Evolutionary conservation across 2,797 vertebrate genomes (phyloP), one percentile per base, ranked within the genome.

Genomic region (Scolopax rusticola): DNA sequence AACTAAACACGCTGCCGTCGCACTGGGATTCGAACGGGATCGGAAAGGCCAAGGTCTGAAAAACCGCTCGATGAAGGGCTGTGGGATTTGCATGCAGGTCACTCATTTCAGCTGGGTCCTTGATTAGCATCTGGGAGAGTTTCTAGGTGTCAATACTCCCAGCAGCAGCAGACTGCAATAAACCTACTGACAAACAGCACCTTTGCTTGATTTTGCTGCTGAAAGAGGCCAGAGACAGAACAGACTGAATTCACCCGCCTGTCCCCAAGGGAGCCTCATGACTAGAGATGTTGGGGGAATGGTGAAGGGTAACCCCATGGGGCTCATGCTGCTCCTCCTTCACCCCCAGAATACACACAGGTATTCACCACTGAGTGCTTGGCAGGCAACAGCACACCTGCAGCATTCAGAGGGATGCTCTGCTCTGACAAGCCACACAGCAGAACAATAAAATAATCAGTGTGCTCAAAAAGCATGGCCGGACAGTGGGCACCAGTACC

Each of bases 171-270:
- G 32, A 5, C 67, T 38, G 40, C 15, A 32, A 36, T 25, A 80
- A 85, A 54, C 25, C 32, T 20, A 27, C 36, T 64, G 67, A 43
- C 77, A 41, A n/a, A 60, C 56, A 33, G 21, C 81, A 77, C 18
- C 84, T 45, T 43, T 12, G 1, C 33, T 67, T 28, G 74, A 12
- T 73, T 75, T 48, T 0, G 8, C 36, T 60, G 84, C 60, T 78
- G 56, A 63, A 45, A 54, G 48, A 80, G 76, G 15, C 50, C 20
- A 5, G 69, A 60, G 50, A 33, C 6, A 9, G 27, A 68, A 45
- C 0, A 0, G 60, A 11, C 21, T 32, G 51, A 54, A 38, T 59
- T 43, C 27, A 7, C 14, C 21, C 1, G 0, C 24, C 38, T 27
- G 57, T 64, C 59, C 63, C 56, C 38, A 77, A 53, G 33, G 79